phyloP scores from a whole-genome alignment of 2,888 invertebrate species.

The Hypselothyrea guttata region DNA sequence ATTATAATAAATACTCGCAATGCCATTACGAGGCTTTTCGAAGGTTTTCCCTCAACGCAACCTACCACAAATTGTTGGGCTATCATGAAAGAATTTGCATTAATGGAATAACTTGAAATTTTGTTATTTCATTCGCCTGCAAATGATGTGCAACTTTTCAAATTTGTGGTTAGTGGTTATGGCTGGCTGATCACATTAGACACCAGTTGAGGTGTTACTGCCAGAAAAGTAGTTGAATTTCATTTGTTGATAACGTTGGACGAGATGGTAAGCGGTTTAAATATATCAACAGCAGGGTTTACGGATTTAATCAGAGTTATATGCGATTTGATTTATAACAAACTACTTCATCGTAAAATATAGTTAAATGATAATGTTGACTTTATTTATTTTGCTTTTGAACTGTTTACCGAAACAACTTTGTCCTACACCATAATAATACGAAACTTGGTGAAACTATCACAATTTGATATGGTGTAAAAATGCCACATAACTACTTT shows the following conservation, averaged over 20 bases:
- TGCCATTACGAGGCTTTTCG: conserved; percentile 26
- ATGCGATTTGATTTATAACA: too few relatives aligned
- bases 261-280: too few relatives aligned
- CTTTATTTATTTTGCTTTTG: too few relatives aligned
- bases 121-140: conserved; percentile 14
- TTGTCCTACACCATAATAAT: too few relatives aligned
- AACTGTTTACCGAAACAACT: too few relatives aligned
- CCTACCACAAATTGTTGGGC: conserved; percentile 32
- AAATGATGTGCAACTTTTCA: conserved; percentile 27
- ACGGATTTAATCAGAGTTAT: too few relatives aligned
- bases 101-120: conserved; percentile 27
- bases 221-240: neutral
- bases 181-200: conserved; percentile 3
- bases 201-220: conserved; percentile 1
- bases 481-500: neutral
- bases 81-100: conserved; percentile 39
- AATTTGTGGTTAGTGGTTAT: conserved; percentile 14
- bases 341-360: too few relatives aligned
- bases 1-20: conserved; percentile 42
- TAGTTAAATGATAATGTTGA: too few relatives aligned
- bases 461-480: too few relatives aligned
- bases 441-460: too few relatives aligned
- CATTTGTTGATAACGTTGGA: neutral
- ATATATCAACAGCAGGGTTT: too few relatives aligned
- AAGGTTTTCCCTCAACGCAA: conserved; percentile 5